Evolutionary conservation across 1,140 invertebrate species (phyloP), one percentile per base, ranked within the genome.

Genomic region (Chrysoperla carnea): DNA sequence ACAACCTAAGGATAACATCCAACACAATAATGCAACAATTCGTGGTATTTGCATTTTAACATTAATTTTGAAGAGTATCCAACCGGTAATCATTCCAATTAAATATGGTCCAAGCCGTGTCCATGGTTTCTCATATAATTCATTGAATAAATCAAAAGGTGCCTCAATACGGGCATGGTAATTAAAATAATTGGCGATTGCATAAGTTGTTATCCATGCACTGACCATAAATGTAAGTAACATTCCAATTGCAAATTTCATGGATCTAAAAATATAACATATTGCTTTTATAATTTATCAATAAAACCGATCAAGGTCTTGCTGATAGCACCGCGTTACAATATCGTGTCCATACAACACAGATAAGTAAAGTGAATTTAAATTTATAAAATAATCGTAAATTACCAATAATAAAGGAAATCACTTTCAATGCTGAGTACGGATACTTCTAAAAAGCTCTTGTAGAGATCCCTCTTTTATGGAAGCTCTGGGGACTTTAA

Each of bases 61-160:
- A 51, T 82, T 78, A 1, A 74, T 74, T 53, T 71, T 75, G 56
- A 78, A 78, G 12, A 86, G 57, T 39, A 78, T 68, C 63, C 81
- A 85, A 7, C 83, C 84, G 8, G 78, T 68, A 7, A 75, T 66
- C 67, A 84, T 83, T 41, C 84, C 84, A 23, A 86, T 65, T 43
- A 86, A 70, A 57, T 86, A 87, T 6, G 82, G 77, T 6, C 82
- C 83, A 7, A 84, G 73, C 52, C 84, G 66, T 11, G 83, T 72
- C 83, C 82, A 88, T 2, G 83, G 83, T 53, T 86, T 86, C 58
- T 86, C 82, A 54, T 88, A 88, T 13, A 87, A 61, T 44, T 81
- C 72, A 53, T 86, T 82, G 56, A 87, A 86, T 44, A 84, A 71
- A 42, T 81, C 80, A 47, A 87, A 85, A 7, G 83, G 83, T 52